Evolutionary conservation across 2,888 invertebrate genomes (phyloP), one percentile per base, ranked within the genome.

Genomic region (Cataglyphis albicans): DNA sequence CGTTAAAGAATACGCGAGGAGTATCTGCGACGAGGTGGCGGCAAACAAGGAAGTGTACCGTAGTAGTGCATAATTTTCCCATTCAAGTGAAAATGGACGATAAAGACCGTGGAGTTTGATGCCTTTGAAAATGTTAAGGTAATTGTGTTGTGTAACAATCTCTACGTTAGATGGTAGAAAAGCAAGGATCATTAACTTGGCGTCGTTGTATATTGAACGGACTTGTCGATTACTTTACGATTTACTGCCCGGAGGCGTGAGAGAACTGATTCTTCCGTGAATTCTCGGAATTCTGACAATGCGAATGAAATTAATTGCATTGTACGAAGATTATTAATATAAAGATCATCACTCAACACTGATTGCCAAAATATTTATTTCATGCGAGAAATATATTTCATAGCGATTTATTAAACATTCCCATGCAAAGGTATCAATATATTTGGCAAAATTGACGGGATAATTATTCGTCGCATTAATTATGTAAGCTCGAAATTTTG

Each of bases 131-230:
- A 25, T 81, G 61, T 67, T 68, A 68, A 81, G 65, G 35, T 61
- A 67, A 82, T 81, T 48, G 61, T 61, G 57, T 68, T 70, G 41
- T 41, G 44, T 44, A 80, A 80, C 6, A 18, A 59, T 59, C 4
- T 72, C 59, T 32, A 4, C 44, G 57, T 48, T 80, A 80, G 32
- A 44, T 35, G 85, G 81, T 86, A 84, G 82, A 84, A 84, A 86
- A 84, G 76, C 78, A 41, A 44, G 82, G 82, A 82, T 85, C 83
- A 85, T 83, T 84, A 84, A 86, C 85, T 78, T 21, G n/a, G 59
- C 70, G 55, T 44, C 59, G 32, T 7, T 35, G 29, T 12, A 9
- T 44, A 15, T 68, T 52, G 35, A 67, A 52, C 25, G 3, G 1
- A 67, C 15, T 44, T 63, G 61, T 32, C 41, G 32, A 10, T 44